These are phyloP conservation scores for Cremastinae sp. DNA, from an alignment of 2,888 invertebrate species.

Conservation along the genomic window DNA sequence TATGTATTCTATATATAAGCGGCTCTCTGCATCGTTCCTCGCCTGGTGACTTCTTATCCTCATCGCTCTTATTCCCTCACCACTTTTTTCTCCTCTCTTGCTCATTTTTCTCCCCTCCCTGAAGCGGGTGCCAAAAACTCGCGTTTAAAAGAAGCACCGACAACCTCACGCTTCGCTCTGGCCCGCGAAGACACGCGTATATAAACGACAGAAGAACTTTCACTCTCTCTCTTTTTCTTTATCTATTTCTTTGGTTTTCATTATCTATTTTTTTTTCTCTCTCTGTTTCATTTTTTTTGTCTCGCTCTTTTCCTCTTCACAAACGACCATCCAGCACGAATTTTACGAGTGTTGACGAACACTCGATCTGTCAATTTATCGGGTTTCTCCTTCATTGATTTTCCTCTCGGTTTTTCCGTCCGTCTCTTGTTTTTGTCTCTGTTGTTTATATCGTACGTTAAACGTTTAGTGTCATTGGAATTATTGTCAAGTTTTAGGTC, in stretches of 20 bases:
- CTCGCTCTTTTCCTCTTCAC: background rate
- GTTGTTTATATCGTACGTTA: too few relatives aligned
- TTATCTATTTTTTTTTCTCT: background rate
- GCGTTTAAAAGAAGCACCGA: constrained; percentile 64
- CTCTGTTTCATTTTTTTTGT: background rate
- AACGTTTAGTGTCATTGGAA: too few relatives aligned
- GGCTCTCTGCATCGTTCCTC: constrained; percentile 47
- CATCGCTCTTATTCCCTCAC: background rate
- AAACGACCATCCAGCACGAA: too few relatives aligned
- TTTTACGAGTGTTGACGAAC: background rate
- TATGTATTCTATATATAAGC: constrained; percentile 43
- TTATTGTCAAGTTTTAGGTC: too few relatives aligned
- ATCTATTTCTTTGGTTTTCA: constrained; percentile 15
- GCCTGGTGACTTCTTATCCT: constrained; percentile 31
- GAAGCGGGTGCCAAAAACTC: constrained; percentile 75
- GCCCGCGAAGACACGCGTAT: constrained; percentile 25
- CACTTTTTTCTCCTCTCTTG: background rate
- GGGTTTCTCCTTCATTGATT: background rate
- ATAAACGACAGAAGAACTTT: constrained; percentile 65
- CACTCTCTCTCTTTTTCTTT: constrained; percentile 65
- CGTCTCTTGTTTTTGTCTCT: too few relatives aligned
- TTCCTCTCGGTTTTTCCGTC: background rate
- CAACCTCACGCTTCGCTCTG: constrained; percentile 36
- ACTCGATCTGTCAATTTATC: background rate
- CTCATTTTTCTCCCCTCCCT: background rate